phyloP scores from a whole-genome alignment of 2,113 vertebrate genomes.

The Nasalis larvatus region DNA sequence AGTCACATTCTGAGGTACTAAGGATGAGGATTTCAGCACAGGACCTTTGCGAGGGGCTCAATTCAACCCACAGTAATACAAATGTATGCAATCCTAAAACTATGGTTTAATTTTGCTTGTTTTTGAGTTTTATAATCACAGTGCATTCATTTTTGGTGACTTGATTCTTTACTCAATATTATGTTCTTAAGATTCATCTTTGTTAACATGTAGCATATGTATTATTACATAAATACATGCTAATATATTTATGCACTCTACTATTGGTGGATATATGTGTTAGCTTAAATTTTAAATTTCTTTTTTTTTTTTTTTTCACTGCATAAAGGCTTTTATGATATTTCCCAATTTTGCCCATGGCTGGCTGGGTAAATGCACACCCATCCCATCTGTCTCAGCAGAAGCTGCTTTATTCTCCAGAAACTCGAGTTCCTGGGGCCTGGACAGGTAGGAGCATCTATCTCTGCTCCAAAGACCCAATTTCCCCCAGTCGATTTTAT shows the following conservation, averaged over 20 bases:
- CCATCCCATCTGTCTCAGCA: too few relatives aligned
- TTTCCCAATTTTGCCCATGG: too few relatives aligned
- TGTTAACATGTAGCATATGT: neutral
- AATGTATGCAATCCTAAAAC: neutral
- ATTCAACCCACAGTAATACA: neutral
- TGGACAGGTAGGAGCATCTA: too few relatives aligned
- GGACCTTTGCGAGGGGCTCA: neutral
- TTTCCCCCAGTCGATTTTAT: too few relatives aligned
- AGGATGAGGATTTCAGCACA: neutral
- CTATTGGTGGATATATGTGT: neutral
- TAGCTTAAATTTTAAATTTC: neutral
- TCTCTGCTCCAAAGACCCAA: too few relatives aligned
- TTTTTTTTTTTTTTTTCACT: too few relatives aligned
- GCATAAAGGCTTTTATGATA: too few relatives aligned
- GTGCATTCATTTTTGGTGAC: neutral
- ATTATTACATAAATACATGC: neutral
- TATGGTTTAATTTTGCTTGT: neutral
- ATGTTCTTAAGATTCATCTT: neutral
- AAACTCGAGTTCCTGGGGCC: too few relatives aligned
- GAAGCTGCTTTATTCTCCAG: too few relatives aligned
- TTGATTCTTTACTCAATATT: neutral
- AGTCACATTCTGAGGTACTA: neutral
- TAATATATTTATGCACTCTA: neutral
- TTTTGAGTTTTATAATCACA: neutral
- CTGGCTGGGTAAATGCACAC: too few relatives aligned